phyloP scores from a whole-genome alignment of 2,113 vertebrate species.

The Paradoxurus hermaphroditus region DNA sequence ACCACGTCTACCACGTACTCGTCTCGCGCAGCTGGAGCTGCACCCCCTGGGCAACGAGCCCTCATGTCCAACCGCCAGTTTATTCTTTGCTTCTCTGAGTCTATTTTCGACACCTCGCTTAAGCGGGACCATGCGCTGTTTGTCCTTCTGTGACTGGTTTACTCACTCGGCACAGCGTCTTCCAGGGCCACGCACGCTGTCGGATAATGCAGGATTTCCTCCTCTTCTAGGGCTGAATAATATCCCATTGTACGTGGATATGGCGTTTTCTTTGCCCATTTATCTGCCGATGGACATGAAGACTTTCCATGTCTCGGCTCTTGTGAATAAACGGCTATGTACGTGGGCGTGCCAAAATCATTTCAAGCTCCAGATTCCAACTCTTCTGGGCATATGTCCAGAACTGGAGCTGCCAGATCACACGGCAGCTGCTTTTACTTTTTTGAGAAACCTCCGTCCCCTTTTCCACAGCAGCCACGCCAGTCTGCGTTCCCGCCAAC shows the following conservation, averaged over 20 bases:
- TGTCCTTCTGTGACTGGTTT: neutral
- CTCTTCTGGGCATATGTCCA: too few relatives aligned
- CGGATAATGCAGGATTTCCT: neutral
- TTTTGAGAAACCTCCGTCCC: neutral
- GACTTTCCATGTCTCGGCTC: neutral
- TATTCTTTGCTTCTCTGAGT: neutral
- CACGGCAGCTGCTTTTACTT: neutral
- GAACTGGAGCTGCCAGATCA: neutral
- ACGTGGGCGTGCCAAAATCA: accelerated
- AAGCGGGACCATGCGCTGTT: too few relatives aligned
- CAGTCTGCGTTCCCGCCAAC: neutral
- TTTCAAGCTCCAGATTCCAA: neutral
- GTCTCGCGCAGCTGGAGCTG: accelerated
- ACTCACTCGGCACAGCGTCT: too few relatives aligned
- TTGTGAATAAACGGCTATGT: too few relatives aligned
- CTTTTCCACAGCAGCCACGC: neutral
- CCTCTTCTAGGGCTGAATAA: neutral
- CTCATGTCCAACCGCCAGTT: accelerated
- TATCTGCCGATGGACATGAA: neutral
- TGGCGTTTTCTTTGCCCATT: neutral
- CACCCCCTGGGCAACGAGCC: accelerated
- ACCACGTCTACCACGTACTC: too few relatives aligned
- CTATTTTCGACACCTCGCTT: neutral
- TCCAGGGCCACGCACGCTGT: accelerated
- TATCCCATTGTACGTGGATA: accelerated